A percentile compares a stretch with the other conserved stretches of the same genome.
Evolutionary conservation across 2,888 invertebrate species (phyloP).

Genomic region (Elysia crispata): DNA sequence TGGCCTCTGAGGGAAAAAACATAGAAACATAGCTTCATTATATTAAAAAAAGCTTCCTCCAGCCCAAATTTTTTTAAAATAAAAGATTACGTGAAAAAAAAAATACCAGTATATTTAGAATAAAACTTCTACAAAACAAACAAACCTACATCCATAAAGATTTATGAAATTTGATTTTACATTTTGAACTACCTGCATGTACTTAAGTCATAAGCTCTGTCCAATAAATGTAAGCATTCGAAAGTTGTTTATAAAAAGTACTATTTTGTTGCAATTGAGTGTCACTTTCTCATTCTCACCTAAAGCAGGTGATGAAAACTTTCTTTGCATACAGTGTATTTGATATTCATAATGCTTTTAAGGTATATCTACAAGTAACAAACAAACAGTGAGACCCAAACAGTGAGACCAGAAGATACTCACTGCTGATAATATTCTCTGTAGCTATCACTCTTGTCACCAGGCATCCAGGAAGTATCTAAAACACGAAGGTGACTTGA

Average conservation of each 20-base stretch:
- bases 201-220: no score
- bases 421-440: conserved; percentile 59
- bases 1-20: conserved; percentile 57
- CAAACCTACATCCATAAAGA: no score
- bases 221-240: no score
- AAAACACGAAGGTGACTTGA: conserved; percentile 53
- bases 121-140: neutral
- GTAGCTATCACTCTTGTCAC: conserved; percentile 58
- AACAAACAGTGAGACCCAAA: neutral
- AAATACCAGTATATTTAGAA: neutral
- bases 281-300: no score
- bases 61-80: no score
- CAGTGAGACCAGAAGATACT: conserved; percentile 36
- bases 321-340: neutral
- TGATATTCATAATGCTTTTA: neutral
- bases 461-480: conserved; percentile 58
- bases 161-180: no score
- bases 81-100: neutral
- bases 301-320: no score
- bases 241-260: no score
- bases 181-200: no score
- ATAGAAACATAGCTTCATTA: neutral
- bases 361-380: no score
- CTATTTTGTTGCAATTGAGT: no score
- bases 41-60: no score